Evolutionary conservation across 1,140 invertebrate genomes (phyloP).

Genomic region (Trinorchestia longiramus): DNA sequence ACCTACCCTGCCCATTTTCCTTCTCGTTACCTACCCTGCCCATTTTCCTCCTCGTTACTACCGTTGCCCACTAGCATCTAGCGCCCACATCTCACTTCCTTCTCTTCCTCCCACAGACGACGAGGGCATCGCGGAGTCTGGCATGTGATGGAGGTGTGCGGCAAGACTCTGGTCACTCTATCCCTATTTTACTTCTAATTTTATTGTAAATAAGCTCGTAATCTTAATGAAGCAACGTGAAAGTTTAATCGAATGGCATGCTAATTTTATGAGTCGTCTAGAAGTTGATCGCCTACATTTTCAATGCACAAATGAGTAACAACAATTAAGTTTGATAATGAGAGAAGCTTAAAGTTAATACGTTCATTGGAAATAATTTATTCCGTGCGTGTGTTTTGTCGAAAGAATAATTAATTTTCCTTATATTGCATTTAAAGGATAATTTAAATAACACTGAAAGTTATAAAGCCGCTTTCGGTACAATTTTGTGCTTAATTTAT

Average conservation of each 20-base stretch:
- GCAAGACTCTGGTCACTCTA: not conserved
- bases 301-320: not conserved
- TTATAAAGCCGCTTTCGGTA: not conserved
- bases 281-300: not conserved
- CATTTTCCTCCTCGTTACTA: too few relatives aligned
- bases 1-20: too few relatives aligned
- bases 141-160: not conserved
- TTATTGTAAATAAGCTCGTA: not conserved
- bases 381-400: not conserved
- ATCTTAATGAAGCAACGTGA: not conserved
- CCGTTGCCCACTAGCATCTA: too few relatives aligned
- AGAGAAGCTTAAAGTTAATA: not conserved
- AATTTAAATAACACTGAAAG: not conserved
- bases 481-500: not conserved
- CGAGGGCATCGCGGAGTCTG: constrained; percentile 34
- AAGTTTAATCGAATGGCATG: not conserved
- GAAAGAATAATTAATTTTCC: not conserved
- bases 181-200: not conserved
- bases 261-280: not conserved
- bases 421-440: not conserved
- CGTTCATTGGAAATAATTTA: not conserved
- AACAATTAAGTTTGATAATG: not conserved
- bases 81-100: too few relatives aligned
- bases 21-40: too few relatives aligned
- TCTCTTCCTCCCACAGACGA: not conserved